Evolutionary conservation across 2,113 vertebrate genomes (phyloP).

Genomic region (Elanus axillaris): DNA sequence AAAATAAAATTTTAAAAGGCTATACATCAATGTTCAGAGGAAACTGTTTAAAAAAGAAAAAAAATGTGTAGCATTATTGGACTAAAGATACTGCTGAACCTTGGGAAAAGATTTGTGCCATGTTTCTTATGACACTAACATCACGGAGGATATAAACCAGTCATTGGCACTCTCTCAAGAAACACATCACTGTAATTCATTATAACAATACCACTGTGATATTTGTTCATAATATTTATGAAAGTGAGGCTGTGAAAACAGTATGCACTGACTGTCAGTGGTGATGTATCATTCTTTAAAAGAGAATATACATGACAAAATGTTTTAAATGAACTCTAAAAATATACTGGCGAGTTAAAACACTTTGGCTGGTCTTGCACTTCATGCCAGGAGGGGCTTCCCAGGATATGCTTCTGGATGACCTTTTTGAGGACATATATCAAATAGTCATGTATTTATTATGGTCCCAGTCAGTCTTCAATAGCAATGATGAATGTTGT

Average conservation of each 20-base stretch:
- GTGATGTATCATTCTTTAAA: constrained; percentile 68
- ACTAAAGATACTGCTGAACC: constrained; percentile 61
- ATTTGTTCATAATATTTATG: constrained; percentile 76
- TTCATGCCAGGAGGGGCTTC: neutral
- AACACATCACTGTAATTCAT: constrained; percentile 73
- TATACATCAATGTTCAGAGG: constrained; percentile 40
- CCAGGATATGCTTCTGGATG: constrained; percentile 30
- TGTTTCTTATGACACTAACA: constrained; percentile 69
- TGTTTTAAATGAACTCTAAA: constrained; percentile 65
- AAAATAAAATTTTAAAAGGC: constrained; percentile 58
- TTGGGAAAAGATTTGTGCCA: constrained; percentile 66
- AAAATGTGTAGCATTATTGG: constrained; percentile 36
- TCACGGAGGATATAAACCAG: constrained; percentile 72
- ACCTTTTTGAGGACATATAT: constrained; percentile 28
- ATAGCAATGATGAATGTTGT: constrained; percentile 25
- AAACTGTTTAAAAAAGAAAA: constrained; percentile 3
- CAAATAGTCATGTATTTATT: constrained; percentile 50
- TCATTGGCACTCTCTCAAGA: constrained; percentile 72
- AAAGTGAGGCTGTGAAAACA: constrained; percentile 72
- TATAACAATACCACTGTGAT: constrained; percentile 71
- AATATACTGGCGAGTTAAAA: constrained; percentile 24
- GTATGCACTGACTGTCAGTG: constrained; percentile 55
- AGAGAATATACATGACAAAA: constrained; percentile 40
- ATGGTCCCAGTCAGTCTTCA: constrained; percentile 2
- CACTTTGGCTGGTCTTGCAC: neutral